Percentiles rank a stretch among this genome's conserved stretches.
Evolutionary conservation across 1,140 invertebrate genomes (phyloP).

Genomic region (Dufourea novaeangliae): DNA sequence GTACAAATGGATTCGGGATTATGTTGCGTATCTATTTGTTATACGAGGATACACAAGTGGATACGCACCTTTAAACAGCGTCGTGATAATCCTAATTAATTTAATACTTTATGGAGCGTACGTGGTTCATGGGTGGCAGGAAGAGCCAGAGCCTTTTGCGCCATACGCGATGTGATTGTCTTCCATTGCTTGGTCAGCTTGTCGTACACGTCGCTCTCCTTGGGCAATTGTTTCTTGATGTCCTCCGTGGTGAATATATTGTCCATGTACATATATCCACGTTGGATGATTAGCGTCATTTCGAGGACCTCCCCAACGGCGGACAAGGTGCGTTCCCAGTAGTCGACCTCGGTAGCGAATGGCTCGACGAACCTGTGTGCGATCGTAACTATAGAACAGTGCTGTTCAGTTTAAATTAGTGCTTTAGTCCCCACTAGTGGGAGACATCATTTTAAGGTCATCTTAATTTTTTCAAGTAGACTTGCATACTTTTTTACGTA

Average conservation of each 20-base stretch:
- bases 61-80: no score
- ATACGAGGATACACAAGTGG: no score
- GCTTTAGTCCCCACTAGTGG: no score
- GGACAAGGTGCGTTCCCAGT: conserved; percentile 91
- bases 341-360: conserved; percentile 70
- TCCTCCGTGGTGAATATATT: conserved; percentile 93
- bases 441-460: no score
- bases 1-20: no score
- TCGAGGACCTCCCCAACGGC: conserved; percentile 90
- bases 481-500: no score
- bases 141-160: conserved; percentile 67
- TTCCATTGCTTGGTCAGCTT: conserved; percentile 87
- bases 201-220: conserved; percentile 89
- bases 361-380: conserved; percentile 88
- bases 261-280: conserved; percentile 92
- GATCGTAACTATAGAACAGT: background rate
- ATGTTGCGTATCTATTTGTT: no score
- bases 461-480: no score
- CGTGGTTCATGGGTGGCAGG: conserved; percentile 73
- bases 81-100: no score
- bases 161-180: conserved; percentile 84
- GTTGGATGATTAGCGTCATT: conserved; percentile 88
- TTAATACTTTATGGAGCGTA: conserved; percentile 58
- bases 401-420: background rate
- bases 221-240: conserved; percentile 91